Conservation (phyloP, 1,140 invertebrate species). For the Bombus superbus region DNA sequence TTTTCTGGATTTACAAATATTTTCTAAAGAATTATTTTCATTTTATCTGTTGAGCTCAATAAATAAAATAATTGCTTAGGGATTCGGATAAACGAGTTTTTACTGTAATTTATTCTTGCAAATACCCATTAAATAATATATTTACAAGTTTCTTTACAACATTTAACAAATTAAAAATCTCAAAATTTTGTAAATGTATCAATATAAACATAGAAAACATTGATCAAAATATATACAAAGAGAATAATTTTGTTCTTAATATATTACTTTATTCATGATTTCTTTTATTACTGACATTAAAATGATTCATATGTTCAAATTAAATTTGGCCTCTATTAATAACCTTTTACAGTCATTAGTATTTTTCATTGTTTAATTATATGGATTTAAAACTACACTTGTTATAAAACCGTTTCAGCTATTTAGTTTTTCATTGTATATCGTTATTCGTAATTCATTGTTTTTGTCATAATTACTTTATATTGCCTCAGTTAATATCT, state of each 20-base stretch:
- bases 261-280: conserved; percentile 3
- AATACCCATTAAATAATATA: conserved; percentile 24
- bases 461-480: conserved; percentile 28
- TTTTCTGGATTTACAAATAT: neutral
- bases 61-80: neutral
- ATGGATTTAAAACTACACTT: conserved; percentile 26
- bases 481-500: conserved; percentile 1
- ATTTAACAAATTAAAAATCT: conserved; percentile 23
- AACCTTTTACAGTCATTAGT: conserved; percentile 8
- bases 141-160: conserved; percentile 20
- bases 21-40: neutral
- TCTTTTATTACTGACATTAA: neutral
- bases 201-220: conserved; percentile 9
- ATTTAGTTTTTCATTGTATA: conserved; percentile 44
- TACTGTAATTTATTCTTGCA: conserved; percentile 26
- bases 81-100: conserved; percentile 49
- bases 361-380: conserved; percentile 4
- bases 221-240: conserved; percentile 17
- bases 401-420: conserved; percentile 42
- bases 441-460: conserved; percentile 39
- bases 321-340: neutral
- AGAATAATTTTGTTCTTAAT: conserved; percentile 4
- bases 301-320: conserved; percentile 1
- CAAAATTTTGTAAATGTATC: conserved; percentile 33
- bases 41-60: neutral